A percentile compares a stretch with the other conserved stretches of the same genome.
Conservation (phyloP, 2,797 vertebrate species). For the Enteromius radiatus region DNA sequence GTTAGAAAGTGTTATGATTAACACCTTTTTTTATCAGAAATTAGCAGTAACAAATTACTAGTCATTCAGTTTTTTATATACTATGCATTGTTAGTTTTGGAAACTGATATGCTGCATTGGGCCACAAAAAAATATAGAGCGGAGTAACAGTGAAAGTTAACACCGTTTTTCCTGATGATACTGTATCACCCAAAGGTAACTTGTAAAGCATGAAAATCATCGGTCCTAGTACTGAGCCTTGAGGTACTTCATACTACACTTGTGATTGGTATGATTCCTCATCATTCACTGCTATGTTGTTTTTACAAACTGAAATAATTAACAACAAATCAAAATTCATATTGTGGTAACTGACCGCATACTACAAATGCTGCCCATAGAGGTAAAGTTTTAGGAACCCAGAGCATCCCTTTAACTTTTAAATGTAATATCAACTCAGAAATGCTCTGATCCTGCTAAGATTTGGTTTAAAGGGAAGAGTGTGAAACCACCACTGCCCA, state of each 20-base stretch:
- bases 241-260: background rate
- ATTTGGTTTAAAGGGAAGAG: background rate
- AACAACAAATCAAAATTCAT: background rate
- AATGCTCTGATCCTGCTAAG: background rate
- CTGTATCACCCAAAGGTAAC: background rate
- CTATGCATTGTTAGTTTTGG: background rate
- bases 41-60: background rate
- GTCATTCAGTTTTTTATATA: background rate
- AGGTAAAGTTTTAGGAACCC: background rate
- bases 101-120: background rate
- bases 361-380: background rate
- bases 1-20: background rate
- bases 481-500: slow-evolving; percentile 31
- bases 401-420: background rate
- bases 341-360: background rate
- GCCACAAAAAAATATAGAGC: background rate
- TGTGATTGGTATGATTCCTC: background rate
- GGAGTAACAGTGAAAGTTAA: background rate
- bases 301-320: background rate
- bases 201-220: background rate
- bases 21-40: background rate
- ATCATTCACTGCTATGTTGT: background rate
- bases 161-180: background rate
- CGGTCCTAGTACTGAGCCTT: background rate
- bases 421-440: background rate